A percentile compares a stretch with the other conserved stretches of the same genome.
Conservation (phyloP, 2,888 invertebrate species). For the Hemaris fuciformis region DNA sequence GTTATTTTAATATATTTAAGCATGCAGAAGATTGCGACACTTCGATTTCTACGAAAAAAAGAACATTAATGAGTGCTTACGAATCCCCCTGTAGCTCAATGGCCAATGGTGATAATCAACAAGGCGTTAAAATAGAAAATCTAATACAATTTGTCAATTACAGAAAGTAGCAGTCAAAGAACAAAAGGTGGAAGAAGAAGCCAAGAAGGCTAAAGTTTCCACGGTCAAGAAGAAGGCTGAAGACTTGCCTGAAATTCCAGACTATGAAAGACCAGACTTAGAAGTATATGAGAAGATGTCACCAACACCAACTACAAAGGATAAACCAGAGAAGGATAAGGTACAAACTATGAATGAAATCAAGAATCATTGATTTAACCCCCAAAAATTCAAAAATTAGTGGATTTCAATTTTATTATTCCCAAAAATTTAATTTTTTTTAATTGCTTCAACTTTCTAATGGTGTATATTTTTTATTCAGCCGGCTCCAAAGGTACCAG, state of each 20-base stretch:
- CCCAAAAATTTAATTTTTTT: neutral
- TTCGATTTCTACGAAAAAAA: too few relatives aligned
- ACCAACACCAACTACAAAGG: conserved; percentile 74
- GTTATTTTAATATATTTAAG: too few relatives aligned
- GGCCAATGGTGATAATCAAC: too few relatives aligned
- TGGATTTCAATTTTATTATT: neutral
- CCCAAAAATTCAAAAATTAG: too few relatives aligned
- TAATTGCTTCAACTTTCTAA: neutral
- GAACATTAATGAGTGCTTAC: too few relatives aligned
- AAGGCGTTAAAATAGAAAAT: neutral
- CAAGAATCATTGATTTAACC: neutral
- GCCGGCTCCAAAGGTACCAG: conserved; percentile 80
- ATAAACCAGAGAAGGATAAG: conserved; percentile 71
- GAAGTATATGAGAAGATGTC: conserved; percentile 85
- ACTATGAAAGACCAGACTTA: conserved; percentile 88
- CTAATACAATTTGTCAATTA: conserved; percentile 31
- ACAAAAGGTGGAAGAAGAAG: conserved; percentile 71
- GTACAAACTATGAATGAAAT: conserved; percentile 17
- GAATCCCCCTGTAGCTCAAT: too few relatives aligned
- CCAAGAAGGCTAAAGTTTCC: conserved; percentile 71
- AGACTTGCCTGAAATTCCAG: conserved; percentile 84
- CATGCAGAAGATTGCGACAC: too few relatives aligned
- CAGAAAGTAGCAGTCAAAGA: conserved; percentile 76
- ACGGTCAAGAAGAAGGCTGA: conserved; percentile 79
- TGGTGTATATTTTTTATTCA: conserved; percentile 24